Evolutionary conservation across 2,797 vertebrate genomes (phyloP).

Genomic region (Centropyge bicolor): DNA sequence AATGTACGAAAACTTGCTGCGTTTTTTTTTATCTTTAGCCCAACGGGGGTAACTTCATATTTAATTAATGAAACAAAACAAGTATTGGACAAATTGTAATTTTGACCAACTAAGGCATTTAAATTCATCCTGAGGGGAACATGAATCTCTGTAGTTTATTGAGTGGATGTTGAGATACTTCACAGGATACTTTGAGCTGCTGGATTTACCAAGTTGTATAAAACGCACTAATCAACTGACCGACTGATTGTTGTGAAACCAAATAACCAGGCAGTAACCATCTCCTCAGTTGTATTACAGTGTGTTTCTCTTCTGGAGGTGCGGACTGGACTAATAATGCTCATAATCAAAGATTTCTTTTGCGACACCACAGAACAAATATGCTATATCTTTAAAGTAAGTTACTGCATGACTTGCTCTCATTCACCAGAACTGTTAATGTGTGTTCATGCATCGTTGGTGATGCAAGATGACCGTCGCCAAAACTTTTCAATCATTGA

Average conservation of each 20-base stretch:
- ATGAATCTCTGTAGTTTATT: too few relatives aligned
- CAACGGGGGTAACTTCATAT: background rate
- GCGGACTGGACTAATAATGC: background rate
- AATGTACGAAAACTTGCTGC: background rate
- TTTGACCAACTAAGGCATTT: background rate
- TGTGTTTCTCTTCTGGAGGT: background rate
- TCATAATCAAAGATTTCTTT: background rate
- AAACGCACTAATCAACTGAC: background rate
- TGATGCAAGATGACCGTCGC: background rate
- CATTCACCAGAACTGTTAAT: background rate
- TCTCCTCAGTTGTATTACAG: background rate
- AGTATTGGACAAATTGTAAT: background rate
- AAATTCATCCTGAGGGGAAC: background rate
- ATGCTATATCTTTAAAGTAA: background rate
- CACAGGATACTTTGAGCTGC: too few relatives aligned
- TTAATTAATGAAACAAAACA: background rate
- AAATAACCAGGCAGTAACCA: background rate
- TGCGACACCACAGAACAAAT: too few relatives aligned
- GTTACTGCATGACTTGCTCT: background rate
- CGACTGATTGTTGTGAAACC: too few relatives aligned
- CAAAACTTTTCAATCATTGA: background rate
- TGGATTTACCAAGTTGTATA: too few relatives aligned
- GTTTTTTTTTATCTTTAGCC: background rate
- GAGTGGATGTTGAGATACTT: too few relatives aligned
- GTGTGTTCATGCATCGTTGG: background rate